Conservation (phyloP, 2,888 invertebrate species). For the Napeogenes sylphis region DNA sequence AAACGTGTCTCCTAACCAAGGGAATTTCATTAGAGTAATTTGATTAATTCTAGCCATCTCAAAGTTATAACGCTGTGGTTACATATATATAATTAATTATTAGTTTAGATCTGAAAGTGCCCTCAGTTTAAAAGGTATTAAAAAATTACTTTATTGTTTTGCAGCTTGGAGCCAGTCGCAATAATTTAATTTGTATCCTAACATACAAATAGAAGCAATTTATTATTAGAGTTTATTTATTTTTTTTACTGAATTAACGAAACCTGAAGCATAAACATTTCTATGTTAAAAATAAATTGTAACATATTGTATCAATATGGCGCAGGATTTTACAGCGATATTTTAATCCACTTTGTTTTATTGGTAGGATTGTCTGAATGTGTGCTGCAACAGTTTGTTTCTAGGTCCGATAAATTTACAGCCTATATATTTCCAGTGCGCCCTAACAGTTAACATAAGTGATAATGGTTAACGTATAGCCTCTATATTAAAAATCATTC, state of each 20-base stretch:
- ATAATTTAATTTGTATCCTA: too few relatives aligned
- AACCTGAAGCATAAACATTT: constrained; percentile 1
- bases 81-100: constrained; percentile 10
- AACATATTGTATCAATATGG: constrained; percentile 13
- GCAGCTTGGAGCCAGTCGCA: too few relatives aligned
- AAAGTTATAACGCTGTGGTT: constrained; percentile 17
- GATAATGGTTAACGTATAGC: constrained; percentile 10
- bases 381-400: constrained; percentile 25
- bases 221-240: not conserved
- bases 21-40: constrained; percentile 30
- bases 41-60: constrained; percentile 27
- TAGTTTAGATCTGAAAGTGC: not conserved
- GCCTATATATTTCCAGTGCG: constrained; percentile 5
- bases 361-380: constrained; percentile 23
- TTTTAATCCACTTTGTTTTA: constrained; percentile 16
- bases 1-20: constrained; percentile 21
- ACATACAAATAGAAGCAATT: too few relatives aligned
- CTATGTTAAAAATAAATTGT: not conserved
- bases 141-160: too few relatives aligned
- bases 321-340: constrained; percentile 22
- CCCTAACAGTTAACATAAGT: constrained; percentile 17
- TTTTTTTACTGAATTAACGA: constrained; percentile 8
- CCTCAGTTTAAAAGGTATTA: not conserved
- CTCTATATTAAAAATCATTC: too few relatives aligned
- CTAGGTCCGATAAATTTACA: constrained; percentile 18